Conservation (phyloP, 2,113 vertebrate genomes). For the Chrysemys picta region DNA sequence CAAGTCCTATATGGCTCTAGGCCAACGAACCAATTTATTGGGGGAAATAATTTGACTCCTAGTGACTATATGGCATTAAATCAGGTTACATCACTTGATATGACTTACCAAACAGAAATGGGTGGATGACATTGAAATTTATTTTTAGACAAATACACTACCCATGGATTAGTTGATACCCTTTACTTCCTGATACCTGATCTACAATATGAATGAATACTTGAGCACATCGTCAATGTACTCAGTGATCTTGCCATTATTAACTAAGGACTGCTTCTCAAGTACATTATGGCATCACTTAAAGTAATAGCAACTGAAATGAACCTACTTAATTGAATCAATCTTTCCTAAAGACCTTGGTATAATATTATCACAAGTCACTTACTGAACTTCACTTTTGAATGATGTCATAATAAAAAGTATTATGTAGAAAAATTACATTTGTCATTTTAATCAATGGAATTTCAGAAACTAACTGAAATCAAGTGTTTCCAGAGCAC, state of each 20-base stretch:
- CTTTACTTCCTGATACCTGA: conserved; percentile 30
- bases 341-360: conserved; percentile 59
- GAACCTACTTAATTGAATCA: conserved; percentile 67
- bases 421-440: conserved; percentile 50
- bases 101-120: fast-evolving
- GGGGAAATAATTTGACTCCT: background rate
- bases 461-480: conserved; percentile 15
- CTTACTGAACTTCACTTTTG: conserved; percentile 63
- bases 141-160: background rate
- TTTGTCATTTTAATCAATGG: conserved; percentile 49
- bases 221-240: conserved; percentile 33
- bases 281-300: conserved; percentile 65
- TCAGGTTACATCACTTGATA: background rate
- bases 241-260: conserved; percentile 54
- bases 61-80: background rate
- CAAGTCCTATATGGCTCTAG: background rate
- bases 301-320: conserved; percentile 74
- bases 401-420: conserved; percentile 65
- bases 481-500: background rate
- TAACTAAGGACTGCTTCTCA: conserved; percentile 69
- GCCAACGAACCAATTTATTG: background rate
- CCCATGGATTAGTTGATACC: background rate
- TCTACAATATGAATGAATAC: conserved; percentile 12
- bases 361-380: conserved; percentile 73
- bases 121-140: background rate